These are phyloP conservation scores for Perizoma flavofasciatum DNA, from an alignment of 2,888 invertebrate species.

Conservation along the genomic window DNA sequence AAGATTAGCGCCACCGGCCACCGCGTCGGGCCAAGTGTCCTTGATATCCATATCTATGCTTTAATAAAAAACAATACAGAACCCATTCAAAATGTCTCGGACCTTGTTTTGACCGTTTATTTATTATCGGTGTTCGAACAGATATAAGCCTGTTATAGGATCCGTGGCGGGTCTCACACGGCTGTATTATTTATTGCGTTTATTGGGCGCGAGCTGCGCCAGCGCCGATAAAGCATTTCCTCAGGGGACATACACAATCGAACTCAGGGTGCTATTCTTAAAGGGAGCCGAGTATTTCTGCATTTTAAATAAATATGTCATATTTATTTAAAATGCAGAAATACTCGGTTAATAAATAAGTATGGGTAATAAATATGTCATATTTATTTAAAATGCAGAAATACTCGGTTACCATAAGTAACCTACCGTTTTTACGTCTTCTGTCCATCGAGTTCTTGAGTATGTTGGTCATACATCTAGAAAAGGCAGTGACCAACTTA, in stretches of 20 bases:
- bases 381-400: neutral
- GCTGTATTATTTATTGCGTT: constrained; percentile 74
- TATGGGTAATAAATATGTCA: no score
- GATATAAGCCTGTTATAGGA: constrained; percentile 68
- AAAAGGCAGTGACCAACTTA: no score
- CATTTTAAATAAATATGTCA: no score
- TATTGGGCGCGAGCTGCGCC: constrained; percentile 67
- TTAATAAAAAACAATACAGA: constrained; percentile 38
- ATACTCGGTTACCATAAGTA: no score
- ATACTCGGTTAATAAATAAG: no score
- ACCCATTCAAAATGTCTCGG: constrained; percentile 40
- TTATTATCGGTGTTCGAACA: constrained; percentile 61
- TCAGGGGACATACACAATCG: constrained; percentile 66
- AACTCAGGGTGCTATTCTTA: constrained; percentile 28
- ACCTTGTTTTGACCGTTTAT: constrained; percentile 43
- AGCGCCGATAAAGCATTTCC: constrained; percentile 70
- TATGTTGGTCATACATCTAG: no score
- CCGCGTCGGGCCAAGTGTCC: no score
- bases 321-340: neutral
- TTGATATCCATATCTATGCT: no score
- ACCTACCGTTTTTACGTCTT: no score
- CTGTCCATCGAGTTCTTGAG: no score
- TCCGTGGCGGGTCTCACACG: constrained; percentile 74
- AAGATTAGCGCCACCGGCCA: no score
- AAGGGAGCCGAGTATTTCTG: no score